Evolutionary conservation across 2,888 invertebrate species (phyloP).

Genomic region (Celastrina argiolus): DNA sequence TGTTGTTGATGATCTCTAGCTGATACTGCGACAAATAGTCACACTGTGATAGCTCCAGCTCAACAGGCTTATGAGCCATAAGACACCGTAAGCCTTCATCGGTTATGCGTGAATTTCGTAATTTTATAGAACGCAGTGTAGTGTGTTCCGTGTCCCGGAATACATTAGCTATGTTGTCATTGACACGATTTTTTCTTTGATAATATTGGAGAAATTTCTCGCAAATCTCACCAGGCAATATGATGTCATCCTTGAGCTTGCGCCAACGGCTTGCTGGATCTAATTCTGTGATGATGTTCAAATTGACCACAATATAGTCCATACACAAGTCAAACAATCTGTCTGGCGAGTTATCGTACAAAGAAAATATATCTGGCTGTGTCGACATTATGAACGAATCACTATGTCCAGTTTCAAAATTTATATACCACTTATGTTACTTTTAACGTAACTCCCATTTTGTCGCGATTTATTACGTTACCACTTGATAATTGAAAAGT

Average conservation of each 20-base stretch:
- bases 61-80: conserved; percentile 84
- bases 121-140: conserved; percentile 81
- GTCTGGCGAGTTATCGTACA: conserved; percentile 73
- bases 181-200: conserved; percentile 75
- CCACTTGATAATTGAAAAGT: not conserved
- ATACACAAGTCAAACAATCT: conserved; percentile 81
- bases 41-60: conserved; percentile 87
- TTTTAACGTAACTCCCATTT: conserved; percentile 25
- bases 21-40: conserved; percentile 80
- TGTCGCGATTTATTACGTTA: conserved; percentile 22
- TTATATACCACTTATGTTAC: conserved; percentile 29
- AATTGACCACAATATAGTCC: conserved; percentile 79
- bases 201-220: conserved; percentile 81
- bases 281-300: conserved; percentile 78
- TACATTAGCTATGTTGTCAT: conserved; percentile 83
- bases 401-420: conserved; percentile 35
- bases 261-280: conserved; percentile 65
- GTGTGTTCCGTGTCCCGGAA: conserved; percentile 86
- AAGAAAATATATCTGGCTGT: conserved; percentile 44
- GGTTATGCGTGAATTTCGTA: conserved; percentile 84
- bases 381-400: conserved; percentile 47
- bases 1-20: conserved; percentile 82
- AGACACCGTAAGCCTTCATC: conserved; percentile 84
- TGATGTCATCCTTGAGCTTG: conserved; percentile 78
- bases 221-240: conserved; percentile 84